Base-by-base conservation (phyloP, 2,113 vertebrate species). In the Tylochromis polylepis region DNA sequence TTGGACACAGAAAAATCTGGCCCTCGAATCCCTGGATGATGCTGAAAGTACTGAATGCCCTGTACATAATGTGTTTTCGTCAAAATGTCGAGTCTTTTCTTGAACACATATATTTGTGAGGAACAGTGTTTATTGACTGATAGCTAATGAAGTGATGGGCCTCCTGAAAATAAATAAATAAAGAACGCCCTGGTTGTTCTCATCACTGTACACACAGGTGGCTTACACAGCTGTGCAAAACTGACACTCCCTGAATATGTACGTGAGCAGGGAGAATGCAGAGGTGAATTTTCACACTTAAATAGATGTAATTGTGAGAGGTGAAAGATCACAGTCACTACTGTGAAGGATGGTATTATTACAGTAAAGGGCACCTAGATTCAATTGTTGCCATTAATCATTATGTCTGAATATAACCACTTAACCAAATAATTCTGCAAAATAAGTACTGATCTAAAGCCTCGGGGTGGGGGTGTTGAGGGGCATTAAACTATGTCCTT, bases 281-380 rank as follows among this genome's bases (percentile, higher is more conserved):
- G 57, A 83, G 82, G 6, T 12, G 38, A 62, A 43, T 82, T 53
- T 51, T 78, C 65, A 62, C 56, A 70, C 24, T 3, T 31, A 15
- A 20, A 75, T 11, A 24, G 24, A 22, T 8, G 34, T 51, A n/a
- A 55, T n/a, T 27, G 16, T 55, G 51, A 6, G 67, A 82, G 15
- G 43, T 85, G 77, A 91, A 65, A 18, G 51, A 70, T 58, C 43
- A 60, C 4, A n/a, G 11, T 49, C 82, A 81, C 82, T 57, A 79
- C 85, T 4, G 59, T 88, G 92, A 93, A 90, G 87, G 77, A 90
- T 89, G 24, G 72, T 18, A 22, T 57, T 77, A 89, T 86, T 92
- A 88, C 87, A 65, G 27, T 31, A 79, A 81, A n/a, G 55, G 81
- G 59, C 41, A 49, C 57, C 59, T 3, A 59, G 4, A 58, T 83